phyloP scores from a whole-genome alignment of 2,797 vertebrate genomes.

The Hydrocynus forskahlii region DNA sequence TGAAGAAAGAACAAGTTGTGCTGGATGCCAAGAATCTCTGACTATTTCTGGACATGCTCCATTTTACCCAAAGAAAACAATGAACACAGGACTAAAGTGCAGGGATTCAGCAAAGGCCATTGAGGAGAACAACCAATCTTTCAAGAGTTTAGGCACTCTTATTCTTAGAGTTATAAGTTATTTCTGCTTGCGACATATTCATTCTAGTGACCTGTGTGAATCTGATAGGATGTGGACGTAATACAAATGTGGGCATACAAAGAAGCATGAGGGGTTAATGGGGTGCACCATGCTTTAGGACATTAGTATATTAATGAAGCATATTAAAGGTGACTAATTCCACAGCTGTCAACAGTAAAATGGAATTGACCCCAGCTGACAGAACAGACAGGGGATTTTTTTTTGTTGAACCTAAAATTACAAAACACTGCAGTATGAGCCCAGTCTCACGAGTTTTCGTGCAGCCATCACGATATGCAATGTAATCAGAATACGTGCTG shows the following conservation, averaged over 20 bases:
- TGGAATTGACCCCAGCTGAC: slow-evolving; percentile 5
- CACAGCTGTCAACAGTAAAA: slow-evolving; percentile 20
- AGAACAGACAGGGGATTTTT: slow-evolving; percentile 8
- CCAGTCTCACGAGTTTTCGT: too few relatives aligned
- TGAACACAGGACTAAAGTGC: background rate
- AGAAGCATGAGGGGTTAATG: background rate
- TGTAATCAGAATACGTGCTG: too few relatives aligned
- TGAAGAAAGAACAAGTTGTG: background rate
- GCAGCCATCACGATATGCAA: too few relatives aligned
- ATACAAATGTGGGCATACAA: background rate
- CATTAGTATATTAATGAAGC: background rate
- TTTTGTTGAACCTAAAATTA: slow-evolving; percentile 4
- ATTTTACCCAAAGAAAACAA: background rate
- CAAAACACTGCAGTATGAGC: background rate
- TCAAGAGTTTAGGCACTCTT: background rate
- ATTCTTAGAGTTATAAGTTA: background rate
- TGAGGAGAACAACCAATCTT: background rate
- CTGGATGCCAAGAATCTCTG: background rate
- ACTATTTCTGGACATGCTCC: background rate
- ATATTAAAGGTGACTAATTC: slow-evolving; percentile 15
- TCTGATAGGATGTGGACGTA: background rate
- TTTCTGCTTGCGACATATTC: background rate
- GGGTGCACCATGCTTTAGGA: background rate
- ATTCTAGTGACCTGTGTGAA: background rate
- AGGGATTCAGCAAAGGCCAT: slow-evolving; percentile 6